Base-by-base conservation (phyloP, 2,888 invertebrate genomes). In the Chaitophorus viminalis region DNA sequence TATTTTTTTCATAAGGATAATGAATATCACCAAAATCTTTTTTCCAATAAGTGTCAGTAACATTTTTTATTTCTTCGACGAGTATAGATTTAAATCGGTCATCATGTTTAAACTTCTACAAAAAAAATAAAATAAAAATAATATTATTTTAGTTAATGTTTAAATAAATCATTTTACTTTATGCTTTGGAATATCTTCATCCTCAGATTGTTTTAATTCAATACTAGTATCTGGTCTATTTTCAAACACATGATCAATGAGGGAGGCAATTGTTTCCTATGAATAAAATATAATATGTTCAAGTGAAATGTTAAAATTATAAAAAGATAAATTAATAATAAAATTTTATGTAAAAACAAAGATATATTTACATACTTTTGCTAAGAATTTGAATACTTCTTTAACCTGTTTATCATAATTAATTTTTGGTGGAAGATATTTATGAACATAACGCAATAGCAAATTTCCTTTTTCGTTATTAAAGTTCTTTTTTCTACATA, bases 401-500 rank as follows among this genome's bases (percentile, higher is more conserved):
- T 72, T 82, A 54, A 21, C 54, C 9, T n/a, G 17, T 33, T 54
- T 74, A 36, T 72, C 31, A 36, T 54, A 60, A 33, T 0, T 54
- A 36, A 74, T 60, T 72, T 72, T 8, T 18, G 9, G 31, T 18
- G 82, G 82, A 2, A 82, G 36, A 54, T 5, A 25, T n/a, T n/a
- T 29, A 1, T 36, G 70, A 33, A 54, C 33, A n/a, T 74, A 9
- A 18, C n/a, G 1, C n/a, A 82, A 36, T 74, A 82, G 11, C 1
- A 3, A 0, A 1, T 33, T n/a, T 4, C 74, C 82, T 29, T 17
- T 46, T 31, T 25, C 46, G 25, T 70, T n/a, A n/a, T n/a, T 17
- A 74, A 82, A 82, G 60, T 33, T 25, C 18, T 82, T 74, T 74
- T n/a, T 74, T 74, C 74, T 82, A 36, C 82, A 82, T 18, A 5